Percentiles rank a stretch among this genome's conserved stretches.
Conservation (phyloP, 2,113 vertebrate genomes). For the Takifugu bimaculatus region DNA sequence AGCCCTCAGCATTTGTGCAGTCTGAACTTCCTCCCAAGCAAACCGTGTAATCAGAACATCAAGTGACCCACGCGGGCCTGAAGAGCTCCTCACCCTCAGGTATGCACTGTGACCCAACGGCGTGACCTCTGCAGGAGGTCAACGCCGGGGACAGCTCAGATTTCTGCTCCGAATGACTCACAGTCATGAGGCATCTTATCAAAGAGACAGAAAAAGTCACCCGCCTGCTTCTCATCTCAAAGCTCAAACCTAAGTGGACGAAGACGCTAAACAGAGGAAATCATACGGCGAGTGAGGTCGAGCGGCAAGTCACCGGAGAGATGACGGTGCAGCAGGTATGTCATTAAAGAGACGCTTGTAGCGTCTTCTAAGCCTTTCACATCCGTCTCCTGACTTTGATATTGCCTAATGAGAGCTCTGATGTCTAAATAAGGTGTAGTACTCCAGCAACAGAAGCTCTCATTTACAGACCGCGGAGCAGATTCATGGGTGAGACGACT, state of each 20-base stretch:
- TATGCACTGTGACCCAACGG: no score
- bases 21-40: no score
- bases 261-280: conserved; percentile 36
- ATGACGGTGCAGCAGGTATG: conserved; percentile 14
- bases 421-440: conserved; percentile 54
- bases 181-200: neutral
- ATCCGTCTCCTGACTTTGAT: conserved; percentile 49
- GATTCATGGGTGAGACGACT: conserved; percentile 43
- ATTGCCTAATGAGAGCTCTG: conserved; percentile 56
- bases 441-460: conserved; percentile 47
- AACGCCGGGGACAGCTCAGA: neutral
- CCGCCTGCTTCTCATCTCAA: conserved; percentile 20
- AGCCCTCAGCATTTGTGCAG: neutral
- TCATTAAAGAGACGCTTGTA: conserved; percentile 30
- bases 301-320: neutral
- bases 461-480: conserved; percentile 54
- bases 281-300: conserved; percentile 36
- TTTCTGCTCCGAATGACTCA: neutral
- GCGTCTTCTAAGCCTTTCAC: conserved; percentile 11
- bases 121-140: no score
- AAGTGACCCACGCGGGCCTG: neutral
- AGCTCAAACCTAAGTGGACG: conserved; percentile 9
- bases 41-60: neutral
- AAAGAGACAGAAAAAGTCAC: neutral
- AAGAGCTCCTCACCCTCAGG: neutral